phyloP scores from a whole-genome alignment of 2,113 vertebrate genomes.

The Eublepharis macularius region DNA sequence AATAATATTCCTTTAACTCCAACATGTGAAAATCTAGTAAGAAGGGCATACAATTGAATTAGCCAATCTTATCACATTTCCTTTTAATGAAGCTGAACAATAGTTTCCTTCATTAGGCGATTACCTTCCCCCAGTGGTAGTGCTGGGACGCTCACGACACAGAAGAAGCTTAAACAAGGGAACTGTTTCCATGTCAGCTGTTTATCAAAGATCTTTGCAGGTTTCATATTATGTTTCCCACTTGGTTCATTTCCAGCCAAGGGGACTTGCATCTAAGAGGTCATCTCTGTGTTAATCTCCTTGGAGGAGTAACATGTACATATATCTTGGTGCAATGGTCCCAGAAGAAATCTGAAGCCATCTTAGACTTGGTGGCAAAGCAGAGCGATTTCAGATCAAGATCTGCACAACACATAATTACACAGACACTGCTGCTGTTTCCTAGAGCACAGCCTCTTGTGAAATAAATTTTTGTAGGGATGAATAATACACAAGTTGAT shows the following conservation, averaged over 20 bases:
- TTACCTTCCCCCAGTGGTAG: constrained; percentile 75
- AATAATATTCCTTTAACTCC: constrained; percentile 69
- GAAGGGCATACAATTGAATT: constrained; percentile 76
- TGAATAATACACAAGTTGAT: constrained; percentile 20
- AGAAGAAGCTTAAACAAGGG: constrained; percentile 42
- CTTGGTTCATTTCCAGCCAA: neutral
- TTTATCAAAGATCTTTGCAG: constrained; percentile 64
- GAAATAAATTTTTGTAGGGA: constrained; percentile 45
- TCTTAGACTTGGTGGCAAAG: neutral
- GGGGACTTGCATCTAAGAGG: constrained; percentile 35
- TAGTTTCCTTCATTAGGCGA: constrained; percentile 79
- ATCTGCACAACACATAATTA: neutral
- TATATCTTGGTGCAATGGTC: neutral
- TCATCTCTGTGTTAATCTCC: constrained; percentile 50
- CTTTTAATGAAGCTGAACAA: constrained; percentile 83
- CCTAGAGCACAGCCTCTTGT: neutral
- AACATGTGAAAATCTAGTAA: constrained; percentile 72
- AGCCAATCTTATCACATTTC: constrained; percentile 79
- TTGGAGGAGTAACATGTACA: constrained; percentile 24
- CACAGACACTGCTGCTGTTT: neutral
- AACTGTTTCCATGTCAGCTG: constrained; percentile 60
- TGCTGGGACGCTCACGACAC: constrained; percentile 52
- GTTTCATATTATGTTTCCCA: constrained; percentile 52
- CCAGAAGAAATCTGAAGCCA: constrained; percentile 36
- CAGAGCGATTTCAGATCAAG: neutral